A percentile compares a stretch with the other conserved stretches of the same genome.
Conservation (phyloP, 1,140 invertebrate species). For the Zaprionus camerounensis region DNA sequence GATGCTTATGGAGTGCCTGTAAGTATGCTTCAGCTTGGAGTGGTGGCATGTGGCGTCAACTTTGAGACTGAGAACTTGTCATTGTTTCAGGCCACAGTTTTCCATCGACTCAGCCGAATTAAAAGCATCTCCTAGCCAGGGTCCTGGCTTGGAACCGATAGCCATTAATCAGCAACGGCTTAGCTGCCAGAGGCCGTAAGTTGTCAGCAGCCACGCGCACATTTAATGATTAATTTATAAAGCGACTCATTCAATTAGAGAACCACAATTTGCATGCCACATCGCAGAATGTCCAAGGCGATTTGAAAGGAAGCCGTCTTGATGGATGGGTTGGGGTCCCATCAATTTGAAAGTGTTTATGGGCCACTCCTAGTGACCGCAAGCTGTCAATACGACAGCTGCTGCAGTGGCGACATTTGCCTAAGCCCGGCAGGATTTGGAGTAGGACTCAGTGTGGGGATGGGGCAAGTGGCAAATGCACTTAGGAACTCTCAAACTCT, state of each 20-base stretch:
- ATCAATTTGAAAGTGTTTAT: conserved; percentile 77
- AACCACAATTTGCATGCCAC: conserved; percentile 67
- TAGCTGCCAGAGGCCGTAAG: conserved; percentile 54
- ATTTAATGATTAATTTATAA: conserved; percentile 78
- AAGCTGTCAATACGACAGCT: conserved; percentile 71
- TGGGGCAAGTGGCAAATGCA: conserved; percentile 55
- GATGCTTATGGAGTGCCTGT: conserved; percentile 72
- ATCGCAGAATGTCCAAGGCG: not conserved
- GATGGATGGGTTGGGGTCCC: conserved; percentile 66
- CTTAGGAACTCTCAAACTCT: conserved; percentile 39
- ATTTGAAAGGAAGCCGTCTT: not conserved
- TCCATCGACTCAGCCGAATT: conserved; percentile 59
- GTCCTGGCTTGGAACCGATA: conserved; percentile 6
- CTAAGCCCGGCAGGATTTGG: conserved; percentile 58
- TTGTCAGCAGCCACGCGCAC: conserved; percentile 67
- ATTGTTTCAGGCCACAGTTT: conserved; percentile 60
- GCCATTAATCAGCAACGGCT: conserved; percentile 68
- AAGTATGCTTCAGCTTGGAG: conserved; percentile 64
- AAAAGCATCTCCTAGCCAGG: conserved; percentile 39
- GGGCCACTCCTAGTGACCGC: conserved; percentile 64
- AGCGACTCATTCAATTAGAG: conserved; percentile 68
- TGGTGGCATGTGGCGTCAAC: conserved; percentile 49
- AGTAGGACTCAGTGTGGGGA: not conserved
- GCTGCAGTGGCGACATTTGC: conserved; percentile 76
- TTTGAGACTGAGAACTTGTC: conserved; percentile 20